Evolutionary conservation across 2,797 vertebrate genomes (phyloP), one percentile per base, ranked within the genome.

Genomic region (Peromyscus melanophrys): DNA sequence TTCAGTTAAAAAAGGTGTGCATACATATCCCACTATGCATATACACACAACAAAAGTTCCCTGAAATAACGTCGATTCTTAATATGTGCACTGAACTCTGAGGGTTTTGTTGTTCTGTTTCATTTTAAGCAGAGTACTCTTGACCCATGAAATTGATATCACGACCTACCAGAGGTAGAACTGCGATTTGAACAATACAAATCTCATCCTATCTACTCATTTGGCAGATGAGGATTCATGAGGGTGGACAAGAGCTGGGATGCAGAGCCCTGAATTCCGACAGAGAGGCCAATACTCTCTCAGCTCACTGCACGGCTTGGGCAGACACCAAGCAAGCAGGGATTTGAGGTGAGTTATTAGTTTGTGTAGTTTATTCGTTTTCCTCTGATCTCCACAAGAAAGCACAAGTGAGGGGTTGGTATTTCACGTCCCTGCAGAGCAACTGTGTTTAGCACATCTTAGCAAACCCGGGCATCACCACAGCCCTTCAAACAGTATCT

Each of bases 121-220:
- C 14, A 25, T 91, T 95, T 92, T 94, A 91, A 89, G 71, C 82
- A 92, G 90, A 95, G 29, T 92, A 49, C 6, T 89, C 55, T 94
- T 92, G 76, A 96, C 78, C 61, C 83, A 57, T 87, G 69, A 93
- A 91, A 96, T 75, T 93, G 88, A 71, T 90, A 95, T 88, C n/a
- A 81, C 77, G 77, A 90, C 52, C 86, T 92, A 82, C 16, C 57
- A 80, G 19, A 80, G 65, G 11, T 59, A 46, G 34, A 75, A 71
- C 16, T n/a, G 69, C 16, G 25, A 96, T 77, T 75, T 83, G 12
- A 88, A 95, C 77, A 83, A n/a, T 65, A 43, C 46, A 77, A 71
- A 40, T 57, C 67, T 75, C 91, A 90, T 87, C 34, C 23, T 86
- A 5, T 69, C 78, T 86, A 3, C 40, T 96, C 40, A 29, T 34